Percentiles rank a stretch among this genome's conserved stretches.
Conservation (phyloP, 2,888 invertebrate genomes). For the Pilophorus perplexus region DNA sequence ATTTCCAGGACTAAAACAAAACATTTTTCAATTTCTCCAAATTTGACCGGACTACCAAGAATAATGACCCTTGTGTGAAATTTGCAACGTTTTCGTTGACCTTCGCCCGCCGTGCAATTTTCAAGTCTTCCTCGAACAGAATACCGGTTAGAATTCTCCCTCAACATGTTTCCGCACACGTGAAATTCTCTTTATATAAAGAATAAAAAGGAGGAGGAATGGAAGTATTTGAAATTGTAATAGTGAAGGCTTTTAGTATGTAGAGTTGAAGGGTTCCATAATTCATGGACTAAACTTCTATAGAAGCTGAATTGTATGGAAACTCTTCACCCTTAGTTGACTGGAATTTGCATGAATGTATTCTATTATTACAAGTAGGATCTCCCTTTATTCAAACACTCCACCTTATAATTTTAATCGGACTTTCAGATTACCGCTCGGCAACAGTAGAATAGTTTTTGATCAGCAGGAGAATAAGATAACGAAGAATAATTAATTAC, state of each 20-base stretch:
- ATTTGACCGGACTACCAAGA: too few relatives aligned
- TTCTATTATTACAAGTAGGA: slow-evolving; percentile 43
- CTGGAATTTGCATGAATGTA: slow-evolving; percentile 45
- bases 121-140: too few relatives aligned
- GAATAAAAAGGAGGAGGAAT: slow-evolving; percentile 24
- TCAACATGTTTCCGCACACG: slow-evolving; percentile 33
- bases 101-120: too few relatives aligned
- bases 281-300: slow-evolving; percentile 46
- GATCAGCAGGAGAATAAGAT: too few relatives aligned
- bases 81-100: too few relatives aligned
- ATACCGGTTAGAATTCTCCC: too few relatives aligned
- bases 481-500: too few relatives aligned
- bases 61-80: too few relatives aligned
- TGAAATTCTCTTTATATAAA: slow-evolving; percentile 31
- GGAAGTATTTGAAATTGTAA: slow-evolving; percentile 47
- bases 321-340: slow-evolving; percentile 44
- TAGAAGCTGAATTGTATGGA: slow-evolving; percentile 44
- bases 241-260: slow-evolving; percentile 46
- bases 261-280: slow-evolving; percentile 46
- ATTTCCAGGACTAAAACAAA: too few relatives aligned
- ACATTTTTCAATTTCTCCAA: too few relatives aligned
- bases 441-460: too few relatives aligned
- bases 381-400: slow-evolving; percentile 28
- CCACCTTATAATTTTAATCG: slow-evolving; percentile 14
- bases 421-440: background rate